Evolutionary conservation across 37 sponge, comb jelly and placozoan species (phyloP).

Genomic region (Eunapius fragilis): DNA sequence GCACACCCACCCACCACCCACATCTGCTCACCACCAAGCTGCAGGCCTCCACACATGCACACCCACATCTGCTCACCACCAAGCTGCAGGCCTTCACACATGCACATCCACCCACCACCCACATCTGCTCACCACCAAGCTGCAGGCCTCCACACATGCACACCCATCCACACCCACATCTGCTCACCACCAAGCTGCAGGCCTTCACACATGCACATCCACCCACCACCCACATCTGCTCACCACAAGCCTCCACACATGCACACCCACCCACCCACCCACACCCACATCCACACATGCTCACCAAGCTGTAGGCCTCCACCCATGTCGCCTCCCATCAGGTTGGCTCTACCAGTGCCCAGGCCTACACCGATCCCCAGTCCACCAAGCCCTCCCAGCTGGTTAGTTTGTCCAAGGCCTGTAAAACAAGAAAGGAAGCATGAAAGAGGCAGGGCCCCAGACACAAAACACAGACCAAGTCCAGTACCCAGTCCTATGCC

Average conservation of each 20-base stretch:
- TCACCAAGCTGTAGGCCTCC: constrained; percentile 5
- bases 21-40: too few species aligned
- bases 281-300: neutral
- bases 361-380: constrained; percentile 48
- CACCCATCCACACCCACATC: too few species aligned
- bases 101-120: constrained; percentile 7
- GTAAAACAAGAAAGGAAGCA: neutral
- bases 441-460: neutral
- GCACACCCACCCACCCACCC: constrained; percentile 13
- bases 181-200: too few species aligned
- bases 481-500: constrained; percentile 34
- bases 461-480: constrained; percentile 17
- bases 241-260: constrained; percentile 3
- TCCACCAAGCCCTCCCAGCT: constrained; percentile 25
- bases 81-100: constrained; percentile 16
- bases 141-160: too few species aligned
- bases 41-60: neutral
- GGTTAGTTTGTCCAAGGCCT: neutral
- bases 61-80: neutral
- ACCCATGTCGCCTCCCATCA: constrained; percentile 14
- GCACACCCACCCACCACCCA: too few species aligned
- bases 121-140: too few species aligned
- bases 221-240: neutral
- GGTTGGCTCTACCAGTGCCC: constrained; percentile 19
- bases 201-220: neutral